Conservation (phyloP, 2,888 invertebrate genomes). For the Seira musarum region DNA sequence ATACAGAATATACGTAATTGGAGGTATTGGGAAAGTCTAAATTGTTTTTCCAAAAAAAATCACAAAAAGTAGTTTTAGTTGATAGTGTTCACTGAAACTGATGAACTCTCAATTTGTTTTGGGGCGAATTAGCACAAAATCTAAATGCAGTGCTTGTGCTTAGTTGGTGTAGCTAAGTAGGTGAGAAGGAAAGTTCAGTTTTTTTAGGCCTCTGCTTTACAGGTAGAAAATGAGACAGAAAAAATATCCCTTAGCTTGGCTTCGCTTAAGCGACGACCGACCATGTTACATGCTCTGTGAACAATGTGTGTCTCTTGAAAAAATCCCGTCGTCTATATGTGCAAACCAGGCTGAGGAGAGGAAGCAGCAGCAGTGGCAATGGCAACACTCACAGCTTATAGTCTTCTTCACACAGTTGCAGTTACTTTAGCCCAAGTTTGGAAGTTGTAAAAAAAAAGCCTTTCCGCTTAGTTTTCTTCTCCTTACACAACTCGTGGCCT, state of each 20-base stretch:
- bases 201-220: too few relatives aligned
- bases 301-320: conserved; percentile 62
- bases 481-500: background rate
- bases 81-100: too few relatives aligned
- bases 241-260: background rate
- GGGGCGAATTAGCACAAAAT: too few relatives aligned
- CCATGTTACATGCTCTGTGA: conserved; percentile 61
- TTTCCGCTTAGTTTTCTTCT: background rate
- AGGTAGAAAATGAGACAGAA: conserved; percentile 1
- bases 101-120: too few relatives aligned
- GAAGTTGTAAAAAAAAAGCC: conserved; percentile 10
- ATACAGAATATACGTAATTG: too few relatives aligned
- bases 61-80: too few relatives aligned
- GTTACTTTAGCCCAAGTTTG: conserved; percentile 12
- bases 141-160: too few relatives aligned
- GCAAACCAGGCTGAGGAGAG: background rate
- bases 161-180: too few relatives aligned
- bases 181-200: too few relatives aligned
- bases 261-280: conserved; percentile 10
- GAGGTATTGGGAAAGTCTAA: too few relatives aligned
- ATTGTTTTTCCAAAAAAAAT: too few relatives aligned
- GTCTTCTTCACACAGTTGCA: background rate
- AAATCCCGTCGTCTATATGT: conserved; percentile 49
- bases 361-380: too few relatives aligned
- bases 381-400: background rate